phyloP scores from a whole-genome alignment of 2,888 invertebrate species.

The Cynaeus angustus region DNA sequence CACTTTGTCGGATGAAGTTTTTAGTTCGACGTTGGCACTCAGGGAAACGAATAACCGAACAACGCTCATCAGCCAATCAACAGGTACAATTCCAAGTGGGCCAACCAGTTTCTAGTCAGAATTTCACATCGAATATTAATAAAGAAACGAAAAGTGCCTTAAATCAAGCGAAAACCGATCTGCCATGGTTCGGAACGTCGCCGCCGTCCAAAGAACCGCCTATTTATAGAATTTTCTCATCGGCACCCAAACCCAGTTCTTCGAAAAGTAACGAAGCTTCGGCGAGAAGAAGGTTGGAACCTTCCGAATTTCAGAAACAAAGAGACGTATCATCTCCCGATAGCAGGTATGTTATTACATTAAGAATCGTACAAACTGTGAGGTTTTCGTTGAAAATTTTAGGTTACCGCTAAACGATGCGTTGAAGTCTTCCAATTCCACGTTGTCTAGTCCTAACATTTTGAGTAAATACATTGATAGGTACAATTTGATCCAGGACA shows the following conservation, averaged over 20 bases:
- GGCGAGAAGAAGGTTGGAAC: slow-evolving; percentile 37
- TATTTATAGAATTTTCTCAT: not conserved
- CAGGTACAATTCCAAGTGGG: slow-evolving; percentile 66
- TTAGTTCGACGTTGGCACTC: slow-evolving; percentile 78
- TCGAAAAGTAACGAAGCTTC: slow-evolving; percentile 3
- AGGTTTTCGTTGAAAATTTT: not conserved
- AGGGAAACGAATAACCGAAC: slow-evolving; percentile 72
- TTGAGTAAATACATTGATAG: slow-evolving; percentile 67
- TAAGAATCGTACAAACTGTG: not conserved
- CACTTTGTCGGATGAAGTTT: slow-evolving; percentile 79
- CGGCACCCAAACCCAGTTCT: not conserved
- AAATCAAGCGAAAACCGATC: slow-evolving; percentile 35
- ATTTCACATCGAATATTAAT: slow-evolving; percentile 56
- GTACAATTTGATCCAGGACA: slow-evolving; percentile 68
- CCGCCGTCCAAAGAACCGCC: slow-evolving; percentile 64
- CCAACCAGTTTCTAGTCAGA: slow-evolving; percentile 67
- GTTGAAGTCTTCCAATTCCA: not conserved
- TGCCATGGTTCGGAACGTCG: slow-evolving; percentile 65
- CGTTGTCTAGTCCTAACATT: slow-evolving; percentile 64
- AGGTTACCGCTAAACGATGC: not conserved
- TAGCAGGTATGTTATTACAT: not conserved
- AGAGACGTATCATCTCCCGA: not conserved
- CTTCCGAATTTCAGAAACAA: slow-evolving; percentile 11
- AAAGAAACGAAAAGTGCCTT: slow-evolving; percentile 37
- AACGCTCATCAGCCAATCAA: slow-evolving; percentile 8